Percentiles rank a stretch among this genome's conserved stretches.
phyloP scores from a whole-genome alignment of 2,113 vertebrate genomes.

The Fulmarus glacialis region DNA sequence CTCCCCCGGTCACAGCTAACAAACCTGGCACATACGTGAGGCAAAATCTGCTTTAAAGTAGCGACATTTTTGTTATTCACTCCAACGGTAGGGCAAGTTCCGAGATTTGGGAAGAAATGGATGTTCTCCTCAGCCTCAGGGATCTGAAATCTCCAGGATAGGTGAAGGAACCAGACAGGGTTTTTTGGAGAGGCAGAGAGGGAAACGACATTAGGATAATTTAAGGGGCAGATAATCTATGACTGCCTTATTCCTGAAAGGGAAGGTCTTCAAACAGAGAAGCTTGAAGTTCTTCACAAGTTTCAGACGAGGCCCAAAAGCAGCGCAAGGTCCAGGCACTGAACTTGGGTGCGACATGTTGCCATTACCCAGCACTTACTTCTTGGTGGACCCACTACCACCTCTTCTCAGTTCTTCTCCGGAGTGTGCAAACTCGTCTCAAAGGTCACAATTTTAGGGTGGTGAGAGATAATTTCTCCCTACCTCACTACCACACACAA shows the following conservation, averaged over 20 bases:
- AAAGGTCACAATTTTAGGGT: fast-evolving
- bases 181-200: not conserved
- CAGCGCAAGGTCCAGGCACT: not conserved
- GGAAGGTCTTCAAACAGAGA: not conserved
- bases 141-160: not conserved
- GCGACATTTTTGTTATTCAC: not conserved
- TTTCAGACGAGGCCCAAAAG: not conserved
- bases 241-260: not conserved
- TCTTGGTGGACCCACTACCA: not conserved
- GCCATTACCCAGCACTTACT: no score
- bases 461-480: fast-evolving
- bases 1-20: not conserved
- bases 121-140: fast-evolving
- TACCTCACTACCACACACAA: not conserved
- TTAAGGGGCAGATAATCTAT: not conserved
- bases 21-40: not conserved
- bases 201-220: not conserved
- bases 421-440: not conserved
- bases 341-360: fast-evolving
- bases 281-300: not conserved
- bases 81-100: not conserved
- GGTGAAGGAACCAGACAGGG: not conserved
- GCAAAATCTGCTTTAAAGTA: not conserved
- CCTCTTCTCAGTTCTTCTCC: not conserved
- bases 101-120: not conserved